Evolutionary conservation across 2,113 vertebrate species (phyloP).

Genomic region (Chroicocephalus ridibundus): DNA sequence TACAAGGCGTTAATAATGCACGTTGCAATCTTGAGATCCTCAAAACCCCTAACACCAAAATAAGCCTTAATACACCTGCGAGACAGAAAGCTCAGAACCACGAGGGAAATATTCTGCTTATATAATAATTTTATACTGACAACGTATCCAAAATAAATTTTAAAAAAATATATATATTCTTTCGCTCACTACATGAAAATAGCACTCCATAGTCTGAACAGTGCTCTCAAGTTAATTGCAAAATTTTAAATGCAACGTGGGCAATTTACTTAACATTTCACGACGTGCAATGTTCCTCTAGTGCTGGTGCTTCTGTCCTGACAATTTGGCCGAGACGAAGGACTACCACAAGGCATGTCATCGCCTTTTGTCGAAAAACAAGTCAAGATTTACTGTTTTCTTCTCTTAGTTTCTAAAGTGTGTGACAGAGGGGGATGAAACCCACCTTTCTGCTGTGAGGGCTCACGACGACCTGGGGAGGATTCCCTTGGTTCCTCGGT

Average conservation of each 20-base stretch:
- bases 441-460: accelerated
- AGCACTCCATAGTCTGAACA: not conserved
- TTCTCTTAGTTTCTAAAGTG: not conserved
- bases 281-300: too few relatives aligned
- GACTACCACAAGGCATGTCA: accelerated
- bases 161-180: not conserved
- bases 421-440: not conserved
- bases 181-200: not conserved
- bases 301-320: not conserved
- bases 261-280: not conserved
- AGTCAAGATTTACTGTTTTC: not conserved
- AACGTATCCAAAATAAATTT: not conserved
- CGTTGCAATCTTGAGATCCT: not conserved
- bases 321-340: not conserved
- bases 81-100: not conserved
- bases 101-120: not conserved
- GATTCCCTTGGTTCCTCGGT: not conserved
- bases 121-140: not conserved
- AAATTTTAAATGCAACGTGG: not conserved
- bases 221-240: not conserved
- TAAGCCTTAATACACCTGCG: not conserved
- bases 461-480: not conserved
- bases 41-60: not conserved
- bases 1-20: not conserved
- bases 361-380: not conserved